phyloP scores from a whole-genome alignment of 2,888 invertebrate genomes.

The Mesorhabditis spiculigera region DNA sequence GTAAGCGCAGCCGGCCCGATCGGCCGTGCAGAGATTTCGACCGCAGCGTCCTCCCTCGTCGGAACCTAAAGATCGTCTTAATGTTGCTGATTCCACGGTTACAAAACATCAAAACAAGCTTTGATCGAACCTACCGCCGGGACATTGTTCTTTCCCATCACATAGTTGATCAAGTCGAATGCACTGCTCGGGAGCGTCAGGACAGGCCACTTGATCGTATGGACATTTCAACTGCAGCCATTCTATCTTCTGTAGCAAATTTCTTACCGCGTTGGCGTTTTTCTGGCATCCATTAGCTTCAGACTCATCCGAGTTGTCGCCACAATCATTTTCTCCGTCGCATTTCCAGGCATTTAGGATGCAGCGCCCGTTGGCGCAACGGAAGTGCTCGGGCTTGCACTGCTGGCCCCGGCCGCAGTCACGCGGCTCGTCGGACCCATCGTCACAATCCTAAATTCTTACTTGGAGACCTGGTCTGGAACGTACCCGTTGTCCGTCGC shows the following conservation, averaged over 20 bases:
- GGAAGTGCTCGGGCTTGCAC: constrained; percentile 54
- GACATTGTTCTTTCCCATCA: constrained; percentile 87
- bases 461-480: not conserved
- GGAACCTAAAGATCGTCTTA: not conserved
- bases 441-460: constrained; percentile 75
- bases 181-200: constrained; percentile 63
- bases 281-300: constrained; percentile 45
- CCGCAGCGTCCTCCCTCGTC: constrained; percentile 49
- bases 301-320: constrained; percentile 51
- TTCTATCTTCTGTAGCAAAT: not conserved
- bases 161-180: constrained; percentile 72
- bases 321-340: constrained; percentile 58
- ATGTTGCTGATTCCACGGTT: too few relatives aligned
- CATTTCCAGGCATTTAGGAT: constrained; percentile 57
- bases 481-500: constrained; percentile 77
- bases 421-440: constrained; percentile 80
- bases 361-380: constrained; percentile 59
- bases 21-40: constrained; percentile 58
- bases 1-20: constrained; percentile 61
- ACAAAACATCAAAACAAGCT: too few relatives aligned
- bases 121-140: constrained; percentile 71
- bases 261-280: constrained; percentile 6
- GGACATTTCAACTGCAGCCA: not conserved
- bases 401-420: constrained; percentile 33
- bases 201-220: constrained; percentile 21